Conservation (phyloP, 2,113 vertebrate genomes). For the Apodemus sylvaticus region DNA sequence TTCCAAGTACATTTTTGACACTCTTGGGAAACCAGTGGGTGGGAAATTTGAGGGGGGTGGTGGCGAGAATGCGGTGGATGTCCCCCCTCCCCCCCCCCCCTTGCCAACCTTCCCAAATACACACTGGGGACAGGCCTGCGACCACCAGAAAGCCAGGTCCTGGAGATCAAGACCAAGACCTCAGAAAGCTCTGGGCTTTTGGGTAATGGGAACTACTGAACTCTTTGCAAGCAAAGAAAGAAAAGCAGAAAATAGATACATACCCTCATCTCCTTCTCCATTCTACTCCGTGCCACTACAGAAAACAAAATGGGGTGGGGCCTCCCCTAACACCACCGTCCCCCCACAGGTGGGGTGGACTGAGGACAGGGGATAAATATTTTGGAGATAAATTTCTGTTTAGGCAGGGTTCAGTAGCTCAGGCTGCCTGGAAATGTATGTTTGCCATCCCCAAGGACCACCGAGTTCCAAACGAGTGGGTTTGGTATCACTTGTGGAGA, state of each 20-base stretch:
- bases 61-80: background rate
- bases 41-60: background rate
- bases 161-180: background rate
- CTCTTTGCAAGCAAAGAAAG: slow-evolving; percentile 49
- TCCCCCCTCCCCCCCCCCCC: rapidly evolving
- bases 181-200: background rate
- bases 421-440: rapidly evolving
- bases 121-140: background rate
- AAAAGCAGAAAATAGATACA: slow-evolving; percentile 53
- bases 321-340: background rate
- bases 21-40: background rate
- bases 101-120: background rate
- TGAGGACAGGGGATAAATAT: background rate
- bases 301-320: slow-evolving; percentile 38
- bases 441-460: background rate
- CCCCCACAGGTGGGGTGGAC: too few species aligned
- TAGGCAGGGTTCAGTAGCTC: background rate
- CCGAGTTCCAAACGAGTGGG: background rate
- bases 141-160: background rate
- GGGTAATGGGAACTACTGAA: slow-evolving; percentile 49
- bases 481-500: slow-evolving; percentile 50
- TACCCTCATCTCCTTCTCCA: background rate
- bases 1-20: background rate
- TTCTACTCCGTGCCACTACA: background rate
- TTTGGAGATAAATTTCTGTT: background rate